These are phyloP conservation scores for Lutjanus argentimaculatus DNA, from an alignment of 2,797 vertebrate species.

Conservation along the genomic window DNA sequence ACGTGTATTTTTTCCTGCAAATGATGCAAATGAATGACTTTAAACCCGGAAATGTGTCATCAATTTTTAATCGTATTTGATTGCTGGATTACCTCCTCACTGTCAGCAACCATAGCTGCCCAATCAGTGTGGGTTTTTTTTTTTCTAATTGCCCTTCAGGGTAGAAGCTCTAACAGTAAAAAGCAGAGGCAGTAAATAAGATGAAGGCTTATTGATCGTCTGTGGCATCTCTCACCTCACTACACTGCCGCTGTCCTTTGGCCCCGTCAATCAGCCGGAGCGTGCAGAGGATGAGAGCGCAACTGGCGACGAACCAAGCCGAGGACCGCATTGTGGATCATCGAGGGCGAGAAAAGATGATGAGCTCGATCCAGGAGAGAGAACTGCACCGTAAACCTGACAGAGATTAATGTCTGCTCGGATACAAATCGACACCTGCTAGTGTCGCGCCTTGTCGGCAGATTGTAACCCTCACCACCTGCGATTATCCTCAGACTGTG, in stretches of 20 bases:
- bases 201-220: constrained; percentile 1
- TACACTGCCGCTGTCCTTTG: constrained; percentile 77
- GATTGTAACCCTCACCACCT: constrained; percentile 73
- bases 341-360: background rate
- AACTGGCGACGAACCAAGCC: constrained; percentile 67
- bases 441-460: constrained; percentile 15
- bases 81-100: constrained; percentile 27
- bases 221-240: constrained; percentile 82
- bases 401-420: background rate
- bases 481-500: constrained; percentile 70
- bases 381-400: background rate
- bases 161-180: background rate
- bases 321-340: constrained; percentile 72
- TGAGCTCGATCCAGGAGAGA: background rate
- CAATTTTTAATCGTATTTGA: constrained; percentile 40
- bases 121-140: background rate
- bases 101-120: constrained; percentile 5
- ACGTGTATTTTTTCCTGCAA: background rate
- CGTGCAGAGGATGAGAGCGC: constrained; percentile 76
- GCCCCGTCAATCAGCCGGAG: constrained; percentile 64
- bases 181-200: background rate
- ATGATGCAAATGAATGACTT: background rate
- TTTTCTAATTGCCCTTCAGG: background rate
- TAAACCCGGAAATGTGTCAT: constrained; percentile 54
- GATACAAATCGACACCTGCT: constrained; percentile 30